phyloP scores from a whole-genome alignment of 2,113 vertebrate genomes.

The Centropus bengalensis region DNA sequence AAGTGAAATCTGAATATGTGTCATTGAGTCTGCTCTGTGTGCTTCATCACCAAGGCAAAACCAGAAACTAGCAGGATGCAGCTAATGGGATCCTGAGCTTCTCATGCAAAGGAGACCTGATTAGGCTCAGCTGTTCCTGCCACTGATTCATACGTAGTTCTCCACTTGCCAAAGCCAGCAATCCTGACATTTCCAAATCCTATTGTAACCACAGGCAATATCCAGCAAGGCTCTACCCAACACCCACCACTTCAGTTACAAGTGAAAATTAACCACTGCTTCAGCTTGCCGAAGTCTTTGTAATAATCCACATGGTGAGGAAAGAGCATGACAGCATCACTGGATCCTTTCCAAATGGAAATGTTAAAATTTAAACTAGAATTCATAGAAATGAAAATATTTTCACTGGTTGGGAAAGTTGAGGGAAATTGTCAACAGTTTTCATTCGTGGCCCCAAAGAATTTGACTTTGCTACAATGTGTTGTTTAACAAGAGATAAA shows the following conservation, averaged over 20 bases:
- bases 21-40: neutral
- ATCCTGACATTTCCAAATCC: neutral
- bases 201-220: neutral
- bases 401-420: neutral
- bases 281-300: neutral
- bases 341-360: accelerated
- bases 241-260: neutral
- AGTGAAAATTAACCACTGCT: neutral
- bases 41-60: neutral
- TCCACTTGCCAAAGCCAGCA: neutral
- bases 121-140: neutral
- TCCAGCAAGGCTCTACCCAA: accelerated
- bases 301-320: neutral
- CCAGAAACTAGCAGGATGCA: neutral
- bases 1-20: neutral
- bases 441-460: neutral
- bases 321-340: neutral
- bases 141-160: neutral
- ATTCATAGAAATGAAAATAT: neutral
- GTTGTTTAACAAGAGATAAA: neutral
- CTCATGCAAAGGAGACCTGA: neutral
- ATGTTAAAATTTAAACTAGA: neutral
- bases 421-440: neutral
- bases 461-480: neutral
- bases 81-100: accelerated